Evolutionary conservation across 2,888 invertebrate species (phyloP).

Genomic region (Ganaspis brasiliensis): DNA sequence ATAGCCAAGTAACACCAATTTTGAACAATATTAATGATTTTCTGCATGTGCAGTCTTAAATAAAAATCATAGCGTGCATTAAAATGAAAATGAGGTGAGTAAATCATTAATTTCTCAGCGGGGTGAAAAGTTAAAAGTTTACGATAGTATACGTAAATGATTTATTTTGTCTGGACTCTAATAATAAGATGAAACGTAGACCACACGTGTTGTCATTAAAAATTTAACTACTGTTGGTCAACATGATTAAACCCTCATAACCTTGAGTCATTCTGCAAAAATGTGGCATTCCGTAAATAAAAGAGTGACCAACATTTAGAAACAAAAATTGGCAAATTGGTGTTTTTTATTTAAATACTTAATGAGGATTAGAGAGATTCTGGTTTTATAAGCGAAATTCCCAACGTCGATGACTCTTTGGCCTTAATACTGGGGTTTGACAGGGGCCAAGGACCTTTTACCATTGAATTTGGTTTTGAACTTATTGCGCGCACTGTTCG

Average conservation of each 20-base stretch:
- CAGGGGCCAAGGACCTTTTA: slow-evolving; percentile 67
- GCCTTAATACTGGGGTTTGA: slow-evolving; percentile 62
- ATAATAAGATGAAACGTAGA: slow-evolving; percentile 26
- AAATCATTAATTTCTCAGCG: slow-evolving; percentile 59
- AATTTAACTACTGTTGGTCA: neutral
- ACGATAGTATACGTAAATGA: slow-evolving; percentile 67
- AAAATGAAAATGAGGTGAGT: slow-evolving; percentile 38
- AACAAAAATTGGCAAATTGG: neutral
- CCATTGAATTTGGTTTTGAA: slow-evolving; percentile 66
- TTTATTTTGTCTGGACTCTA: slow-evolving; percentile 61
- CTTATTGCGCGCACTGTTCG: slow-evolving; percentile 57
- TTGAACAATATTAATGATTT: no score
- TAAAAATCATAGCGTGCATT: neutral
- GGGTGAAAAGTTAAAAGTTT: slow-evolving; percentile 64
- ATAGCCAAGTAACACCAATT: no score
- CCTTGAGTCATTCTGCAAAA: slow-evolving; percentile 28
- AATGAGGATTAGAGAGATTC: slow-evolving; percentile 21
- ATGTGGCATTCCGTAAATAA: neutral
- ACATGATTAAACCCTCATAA: neutral
- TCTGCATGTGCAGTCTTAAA: neutral
- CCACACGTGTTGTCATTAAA: slow-evolving; percentile 35
- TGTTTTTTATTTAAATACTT: slow-evolving; percentile 1
- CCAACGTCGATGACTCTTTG: slow-evolving; percentile 52
- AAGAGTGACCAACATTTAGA: neutral
- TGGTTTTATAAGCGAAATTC: slow-evolving; percentile 11